Percentiles rank a stretch among this genome's conserved stretches.
Conservation (phyloP, 1,140 invertebrate genomes). For the Pseudomyrmex sp. region DNA sequence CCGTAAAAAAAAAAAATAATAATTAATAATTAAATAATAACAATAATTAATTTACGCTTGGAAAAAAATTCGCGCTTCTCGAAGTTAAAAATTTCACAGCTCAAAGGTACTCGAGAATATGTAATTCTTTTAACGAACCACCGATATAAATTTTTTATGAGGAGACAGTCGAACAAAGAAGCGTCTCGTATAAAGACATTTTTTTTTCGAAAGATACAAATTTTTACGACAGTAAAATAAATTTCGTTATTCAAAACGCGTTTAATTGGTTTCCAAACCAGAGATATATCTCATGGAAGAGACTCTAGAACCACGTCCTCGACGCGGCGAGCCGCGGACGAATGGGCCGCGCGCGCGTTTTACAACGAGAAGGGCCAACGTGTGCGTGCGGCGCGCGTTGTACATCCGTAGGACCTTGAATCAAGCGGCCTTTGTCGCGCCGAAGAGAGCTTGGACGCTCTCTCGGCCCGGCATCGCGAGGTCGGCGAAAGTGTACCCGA, state of each 20-base stretch:
- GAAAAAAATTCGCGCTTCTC: too few species aligned
- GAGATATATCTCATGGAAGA: conserved; percentile 1
- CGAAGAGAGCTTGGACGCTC: conserved; percentile 74
- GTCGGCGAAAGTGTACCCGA: conserved; percentile 85
- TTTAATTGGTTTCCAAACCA: background rate
- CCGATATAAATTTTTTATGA: background rate
- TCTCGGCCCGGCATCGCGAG: conserved; percentile 79
- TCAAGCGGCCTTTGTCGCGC: conserved; percentile 85
- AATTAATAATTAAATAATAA: too few species aligned
- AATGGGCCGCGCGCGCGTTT: conserved; percentile 16
- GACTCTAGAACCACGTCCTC: conserved; percentile 25
- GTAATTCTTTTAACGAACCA: background rate
- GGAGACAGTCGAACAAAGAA: too few species aligned
- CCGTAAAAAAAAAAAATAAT: too few species aligned
- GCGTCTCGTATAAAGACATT: background rate
- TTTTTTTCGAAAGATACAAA: background rate
- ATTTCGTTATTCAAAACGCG: background rate
- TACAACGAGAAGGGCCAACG: conserved; percentile 28
- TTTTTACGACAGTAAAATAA: background rate
- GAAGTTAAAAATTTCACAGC: too few species aligned
- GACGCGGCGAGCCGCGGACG: conserved; percentile 40
- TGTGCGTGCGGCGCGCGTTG: conserved; percentile 49
- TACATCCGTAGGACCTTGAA: conserved; percentile 84
- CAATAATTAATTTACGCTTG: too few species aligned
- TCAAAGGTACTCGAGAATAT: too few species aligned